These are phyloP conservation scores for Opisthocomus hoazin DNA, from an alignment of 2,113 vertebrate genomes.

Conservation along the genomic window DNA sequence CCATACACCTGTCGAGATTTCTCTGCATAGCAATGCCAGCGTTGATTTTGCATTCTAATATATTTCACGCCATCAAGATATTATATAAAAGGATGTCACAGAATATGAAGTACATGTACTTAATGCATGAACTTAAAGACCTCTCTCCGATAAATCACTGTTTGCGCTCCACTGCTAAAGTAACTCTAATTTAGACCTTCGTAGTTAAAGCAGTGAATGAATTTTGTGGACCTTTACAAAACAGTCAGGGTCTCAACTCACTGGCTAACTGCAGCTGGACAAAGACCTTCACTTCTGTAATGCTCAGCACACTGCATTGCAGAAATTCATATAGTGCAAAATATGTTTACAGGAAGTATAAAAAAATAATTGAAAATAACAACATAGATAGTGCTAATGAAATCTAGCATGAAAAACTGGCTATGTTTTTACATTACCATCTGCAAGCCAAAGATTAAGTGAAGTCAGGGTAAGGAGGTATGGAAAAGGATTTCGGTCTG, in stretches of 20 bases:
- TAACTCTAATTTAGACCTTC: neutral
- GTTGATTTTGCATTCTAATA: neutral
- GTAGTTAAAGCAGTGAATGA: neutral
- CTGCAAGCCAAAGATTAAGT: neutral
- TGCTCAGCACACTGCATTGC: neutral
- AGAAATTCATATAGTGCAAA: neutral
- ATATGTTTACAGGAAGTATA: neutral
- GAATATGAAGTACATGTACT: neutral
- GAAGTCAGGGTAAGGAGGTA: neutral
- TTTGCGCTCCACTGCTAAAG: neutral
- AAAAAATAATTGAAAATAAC: neutral
- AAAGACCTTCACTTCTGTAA: neutral
- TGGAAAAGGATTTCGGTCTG: neutral
- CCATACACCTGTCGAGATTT: neutral
- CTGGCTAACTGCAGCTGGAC: neutral
- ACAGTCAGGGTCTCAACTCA: neutral
- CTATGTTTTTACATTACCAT: neutral
- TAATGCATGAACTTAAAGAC: neutral
- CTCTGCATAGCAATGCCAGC: neutral
- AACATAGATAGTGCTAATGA: neutral
- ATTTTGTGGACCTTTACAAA: neutral
- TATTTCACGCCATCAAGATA: neutral
- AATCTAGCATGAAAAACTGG: neutral
- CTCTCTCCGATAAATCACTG: neutral
- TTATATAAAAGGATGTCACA: neutral